These are phyloP conservation scores for Oscheius sp. DNA, from an alignment of 2,888 invertebrate species.

Conservation along the genomic window DNA sequence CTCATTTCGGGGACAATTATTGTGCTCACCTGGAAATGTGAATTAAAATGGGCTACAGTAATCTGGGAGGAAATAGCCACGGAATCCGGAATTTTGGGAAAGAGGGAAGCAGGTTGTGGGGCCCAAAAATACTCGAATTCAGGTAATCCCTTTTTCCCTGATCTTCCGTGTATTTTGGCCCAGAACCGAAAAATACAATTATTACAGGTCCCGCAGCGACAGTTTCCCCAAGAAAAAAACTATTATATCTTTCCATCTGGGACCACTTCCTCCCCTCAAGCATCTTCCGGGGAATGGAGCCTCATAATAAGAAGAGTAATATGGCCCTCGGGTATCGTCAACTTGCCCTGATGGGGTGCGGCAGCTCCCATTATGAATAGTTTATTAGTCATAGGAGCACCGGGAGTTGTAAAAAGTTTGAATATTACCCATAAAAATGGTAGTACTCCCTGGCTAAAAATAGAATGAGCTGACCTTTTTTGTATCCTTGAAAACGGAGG, in stretches of 20 bases:
- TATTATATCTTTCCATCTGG: too few species aligned
- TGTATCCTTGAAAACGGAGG: slow-evolving; percentile 57
- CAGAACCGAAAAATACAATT: too few species aligned
- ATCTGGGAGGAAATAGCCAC: background rate
- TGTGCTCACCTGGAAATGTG: slow-evolving; percentile 60
- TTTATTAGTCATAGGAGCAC: slow-evolving; percentile 12
- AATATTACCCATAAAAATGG: slow-evolving; percentile 31
- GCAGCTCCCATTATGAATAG: slow-evolving; percentile 23
- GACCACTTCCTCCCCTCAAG: background rate
- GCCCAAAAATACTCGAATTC: too few species aligned
- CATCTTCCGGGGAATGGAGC: slow-evolving; percentile 5
- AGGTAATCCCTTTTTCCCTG: too few species aligned
- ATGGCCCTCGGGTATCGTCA: slow-evolving; percentile 32
- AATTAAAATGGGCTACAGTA: background rate
- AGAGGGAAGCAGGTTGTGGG: too few species aligned
- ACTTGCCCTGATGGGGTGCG: slow-evolving; percentile 21
- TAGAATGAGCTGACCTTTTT: slow-evolving; percentile 56
- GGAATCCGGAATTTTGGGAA: too few species aligned
- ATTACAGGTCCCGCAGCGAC: too few species aligned
- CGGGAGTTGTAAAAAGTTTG: slow-evolving; percentile 10
- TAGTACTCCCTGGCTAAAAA: too few species aligned
- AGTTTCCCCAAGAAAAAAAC: too few species aligned
- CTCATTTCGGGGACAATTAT: slow-evolving; percentile 63
- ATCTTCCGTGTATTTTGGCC: too few species aligned
- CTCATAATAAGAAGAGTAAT: slow-evolving; percentile 31